Base-by-base conservation (phyloP, 1,140 invertebrate genomes). In the Trichonephila inaurata region DNA sequence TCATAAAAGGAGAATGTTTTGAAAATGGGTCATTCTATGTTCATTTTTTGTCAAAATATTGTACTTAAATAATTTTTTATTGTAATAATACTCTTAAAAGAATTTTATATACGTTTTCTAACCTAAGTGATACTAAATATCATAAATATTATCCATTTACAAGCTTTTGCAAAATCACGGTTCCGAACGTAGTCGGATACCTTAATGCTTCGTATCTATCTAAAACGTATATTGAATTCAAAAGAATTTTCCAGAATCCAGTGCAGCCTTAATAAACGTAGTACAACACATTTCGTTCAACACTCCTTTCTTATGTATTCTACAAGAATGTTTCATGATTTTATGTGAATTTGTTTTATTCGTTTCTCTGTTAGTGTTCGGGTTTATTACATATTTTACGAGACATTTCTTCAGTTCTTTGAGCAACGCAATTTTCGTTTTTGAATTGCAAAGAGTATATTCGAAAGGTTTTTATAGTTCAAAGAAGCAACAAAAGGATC, bases 361-460 rank as follows among this genome's bases (percentile, higher is more conserved):
- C 44, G n/a, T 58, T 58, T 21, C 44, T 51, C 1, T 51, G 18
- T 83, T 24, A 14, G 7, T 14, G 21, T 83, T 83, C 82, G 19
- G 21, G n/a, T 83, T 83, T 44, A 83, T 58, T 83, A 16, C 82
- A 58, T 19, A 83, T 83, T 83, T 83, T 83, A 83, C 44, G 82
- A 83, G 19, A 44, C 82, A 60, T 83, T 83, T 7, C 82, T 83
- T 83, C 51, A 28, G 7, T 21, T 58, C 82, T 83, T n/a, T 6
- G 33, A 33, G 72, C 33, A 14, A 7, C 82, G 51, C 58, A 58
- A 60, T 60, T 83, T 19, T 24, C 51, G 21, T 28, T 33, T 18
- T 28, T 24, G 66, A 14, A 21, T 69, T 12, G 3, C 4, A 58
- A 7, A 58, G 82, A 83, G 18, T 58, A 83, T 14, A 24, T n/a